Evolutionary conservation across 2,888 invertebrate species (phyloP), one percentile per base, ranked within the genome.

Genomic region (Andrena trimmerana): DNA sequence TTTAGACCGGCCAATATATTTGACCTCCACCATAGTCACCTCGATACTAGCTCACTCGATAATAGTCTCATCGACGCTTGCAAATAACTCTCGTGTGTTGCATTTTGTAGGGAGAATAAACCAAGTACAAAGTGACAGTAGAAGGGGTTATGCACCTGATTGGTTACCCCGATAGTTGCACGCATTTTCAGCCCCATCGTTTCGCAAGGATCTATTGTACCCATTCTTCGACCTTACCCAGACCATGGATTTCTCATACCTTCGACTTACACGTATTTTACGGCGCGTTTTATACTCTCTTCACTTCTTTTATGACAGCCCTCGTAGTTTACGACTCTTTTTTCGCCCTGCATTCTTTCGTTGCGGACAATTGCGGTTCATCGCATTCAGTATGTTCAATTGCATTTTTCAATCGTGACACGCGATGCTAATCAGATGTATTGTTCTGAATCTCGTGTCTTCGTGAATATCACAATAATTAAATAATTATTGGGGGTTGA

Each of bases 321-420:
- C 29, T 60, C 20, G 13, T 2, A 4, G 42, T 78, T 72, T 50
- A 63, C 71, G 71, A 33, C 10, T 5, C 8, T 29, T 60, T 48
- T 59, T 65, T 10, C 59, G 5, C 27, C 2, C 50, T n/a, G 59
- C 74, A 60, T 67, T 67, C 74, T 48, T 57, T 52, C 24, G 50
- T 10, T 8, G 50, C 33, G 50, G 59, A 66, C 4, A 27, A 65
- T 48, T 33, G 52, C 27, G 13, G 33, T 33, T 63, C n/a, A 52
- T 72, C 60, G 42, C 42, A 52, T 16, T 42, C 54, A 16, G 31
- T 27, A 33, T 36, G 16, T 27, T 24, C 27, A 13, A 50, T 48
- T 50, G 5, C 24, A 8, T 27, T 62, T 29, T 31, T 59, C 36
- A 16, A 48, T 42, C 24, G 27, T n/a, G 29, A n/a, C 16, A 27